Evolutionary conservation across 2,113 vertebrate species (phyloP).

Genomic region (Odocoileus hemionus): DNA sequence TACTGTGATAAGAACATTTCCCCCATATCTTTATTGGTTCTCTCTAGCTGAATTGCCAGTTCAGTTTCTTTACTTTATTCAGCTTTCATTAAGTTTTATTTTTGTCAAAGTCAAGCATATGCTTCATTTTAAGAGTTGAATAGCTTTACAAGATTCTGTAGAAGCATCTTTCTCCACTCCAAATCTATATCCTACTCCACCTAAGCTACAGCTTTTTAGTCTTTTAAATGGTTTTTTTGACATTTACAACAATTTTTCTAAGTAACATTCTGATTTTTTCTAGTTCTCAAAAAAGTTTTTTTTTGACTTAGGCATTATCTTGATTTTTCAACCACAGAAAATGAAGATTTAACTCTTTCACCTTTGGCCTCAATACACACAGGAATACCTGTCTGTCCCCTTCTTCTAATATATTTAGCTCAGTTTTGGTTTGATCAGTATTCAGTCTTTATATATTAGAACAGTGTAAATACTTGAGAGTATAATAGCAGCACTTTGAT

Average conservation of each 20-base stretch:
- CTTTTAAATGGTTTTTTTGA: not conserved
- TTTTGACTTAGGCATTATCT: not conserved
- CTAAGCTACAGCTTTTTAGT: not conserved
- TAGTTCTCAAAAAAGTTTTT: not conserved
- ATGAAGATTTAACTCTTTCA: not conserved
- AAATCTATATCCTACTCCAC: not conserved
- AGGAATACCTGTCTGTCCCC: not conserved
- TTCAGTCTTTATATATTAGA: not conserved
- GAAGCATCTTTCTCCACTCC: not conserved
- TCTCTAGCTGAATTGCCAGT: not conserved
- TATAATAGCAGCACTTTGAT: accelerated
- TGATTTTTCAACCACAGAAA: not conserved
- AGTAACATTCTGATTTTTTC: slow-evolving; percentile 6
- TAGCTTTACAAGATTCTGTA: not conserved
- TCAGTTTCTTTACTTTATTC: not conserved
- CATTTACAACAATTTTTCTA: not conserved
- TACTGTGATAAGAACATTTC: not conserved
- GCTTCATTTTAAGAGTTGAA: not conserved
- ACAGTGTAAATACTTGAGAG: not conserved
- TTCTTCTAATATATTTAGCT: not conserved
- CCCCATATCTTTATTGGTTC: not conserved
- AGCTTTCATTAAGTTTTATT: not conserved
- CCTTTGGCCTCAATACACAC: not conserved
- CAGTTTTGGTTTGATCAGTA: not conserved
- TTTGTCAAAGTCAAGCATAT: not conserved